Percentiles rank a stretch among this genome's conserved stretches.
These are phyloP conservation scores for Lanistes nyassanus DNA, from an alignment of 1,140 invertebrate genomes.

Conservation along the genomic window DNA sequence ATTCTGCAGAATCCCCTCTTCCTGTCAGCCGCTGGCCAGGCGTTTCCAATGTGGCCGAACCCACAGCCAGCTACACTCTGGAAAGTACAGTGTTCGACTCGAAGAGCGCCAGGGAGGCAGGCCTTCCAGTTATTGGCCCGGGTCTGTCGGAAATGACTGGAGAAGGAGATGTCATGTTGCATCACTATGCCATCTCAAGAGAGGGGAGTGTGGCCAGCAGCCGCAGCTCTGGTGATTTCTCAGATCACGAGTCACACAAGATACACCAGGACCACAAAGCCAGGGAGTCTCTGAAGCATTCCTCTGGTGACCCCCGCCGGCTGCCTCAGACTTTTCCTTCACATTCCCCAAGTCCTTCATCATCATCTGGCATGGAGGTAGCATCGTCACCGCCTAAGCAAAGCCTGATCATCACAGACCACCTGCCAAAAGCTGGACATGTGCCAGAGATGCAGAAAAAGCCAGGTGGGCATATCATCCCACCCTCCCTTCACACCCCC, in stretches of 20 bases:
- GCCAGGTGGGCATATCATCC: not conserved
- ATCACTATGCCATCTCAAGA: constrained; percentile 36
- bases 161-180: not conserved
- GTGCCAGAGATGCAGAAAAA: constrained; percentile 2
- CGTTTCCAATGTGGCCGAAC: not conserved
- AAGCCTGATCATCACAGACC: constrained; percentile 19
- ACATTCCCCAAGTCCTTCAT: not conserved
- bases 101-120: constrained; percentile 9
- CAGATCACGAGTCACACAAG: constrained; percentile 63
- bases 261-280: constrained; percentile 61
- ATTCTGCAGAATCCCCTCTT: not conserved
- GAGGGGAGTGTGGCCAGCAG: constrained; percentile 56
- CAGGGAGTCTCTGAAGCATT: constrained; percentile 33
- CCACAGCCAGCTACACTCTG: constrained; percentile 10
- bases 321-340: not conserved
- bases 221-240: constrained; percentile 61
- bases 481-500: too few species aligned
- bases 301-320: not conserved
- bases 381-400: constrained; percentile 19
- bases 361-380: not conserved
- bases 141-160: not conserved
- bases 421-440: constrained; percentile 8
- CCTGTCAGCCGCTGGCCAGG: not conserved
- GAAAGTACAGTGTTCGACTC: constrained; percentile 4
- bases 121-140: constrained; percentile 8